Conservation (phyloP, 2,888 invertebrate genomes). For the Aelia acuminata region DNA sequence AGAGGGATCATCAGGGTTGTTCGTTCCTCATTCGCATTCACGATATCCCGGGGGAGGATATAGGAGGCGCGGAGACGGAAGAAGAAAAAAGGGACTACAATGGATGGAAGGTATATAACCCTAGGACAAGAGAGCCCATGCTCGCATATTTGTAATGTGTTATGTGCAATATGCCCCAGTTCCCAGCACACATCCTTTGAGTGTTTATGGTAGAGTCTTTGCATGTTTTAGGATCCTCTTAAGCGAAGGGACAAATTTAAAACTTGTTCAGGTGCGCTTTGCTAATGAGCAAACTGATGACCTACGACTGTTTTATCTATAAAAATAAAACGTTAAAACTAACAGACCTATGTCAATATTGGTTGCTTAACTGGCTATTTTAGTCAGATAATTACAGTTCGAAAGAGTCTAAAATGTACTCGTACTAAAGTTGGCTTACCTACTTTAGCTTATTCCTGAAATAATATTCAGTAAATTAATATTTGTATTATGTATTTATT, state of each 20-base stretch:
- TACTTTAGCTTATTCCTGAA: no score
- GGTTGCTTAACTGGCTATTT: no score
- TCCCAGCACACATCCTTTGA: not conserved
- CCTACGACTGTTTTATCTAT: no score
- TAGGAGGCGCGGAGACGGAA: not conserved
- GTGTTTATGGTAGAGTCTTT: not conserved
- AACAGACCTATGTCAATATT: no score
- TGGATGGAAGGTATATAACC: not conserved
- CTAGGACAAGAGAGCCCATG: not conserved
- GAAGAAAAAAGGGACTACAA: not conserved
- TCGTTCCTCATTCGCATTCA: constrained; percentile 33
- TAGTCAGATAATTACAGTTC: no score
- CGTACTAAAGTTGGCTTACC: no score
- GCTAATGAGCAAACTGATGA: no score
- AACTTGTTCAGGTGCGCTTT: no score
- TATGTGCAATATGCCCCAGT: not conserved
- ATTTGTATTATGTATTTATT: no score
- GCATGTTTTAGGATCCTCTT: not conserved
- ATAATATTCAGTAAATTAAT: no score
- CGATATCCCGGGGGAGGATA: not conserved
- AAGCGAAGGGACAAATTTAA: not conserved
- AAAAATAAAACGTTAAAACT: no score
- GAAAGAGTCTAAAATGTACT: no score
- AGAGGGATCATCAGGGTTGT: constrained; percentile 20
- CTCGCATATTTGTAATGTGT: not conserved